Evolutionary conservation across 2,113 vertebrate species (phyloP).

Genomic region (Odocoileus virginianus): DNA sequence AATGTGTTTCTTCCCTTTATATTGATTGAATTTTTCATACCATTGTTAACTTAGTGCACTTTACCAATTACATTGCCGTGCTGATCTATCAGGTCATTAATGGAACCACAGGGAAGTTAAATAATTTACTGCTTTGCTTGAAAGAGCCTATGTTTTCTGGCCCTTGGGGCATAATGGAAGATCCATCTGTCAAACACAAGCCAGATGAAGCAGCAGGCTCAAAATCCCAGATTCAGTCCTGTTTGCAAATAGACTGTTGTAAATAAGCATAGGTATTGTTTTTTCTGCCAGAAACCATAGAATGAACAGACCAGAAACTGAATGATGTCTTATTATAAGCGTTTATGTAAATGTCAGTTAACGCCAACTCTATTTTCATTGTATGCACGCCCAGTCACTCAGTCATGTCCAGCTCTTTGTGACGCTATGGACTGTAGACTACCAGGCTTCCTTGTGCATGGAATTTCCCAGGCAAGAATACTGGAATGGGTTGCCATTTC

Average conservation of each 20-base stretch:
- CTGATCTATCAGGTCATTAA: neutral
- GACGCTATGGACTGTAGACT: neutral
- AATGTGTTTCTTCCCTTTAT: neutral
- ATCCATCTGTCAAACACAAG: neutral
- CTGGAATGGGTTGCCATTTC: neutral
- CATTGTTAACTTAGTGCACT: neutral
- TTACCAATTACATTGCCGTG: neutral
- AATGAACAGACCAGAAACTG: neutral
- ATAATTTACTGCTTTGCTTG: neutral
- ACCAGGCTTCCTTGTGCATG: neutral
- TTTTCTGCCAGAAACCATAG: neutral
- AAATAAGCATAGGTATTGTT: neutral
- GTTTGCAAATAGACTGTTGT: neutral
- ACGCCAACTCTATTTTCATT: neutral
- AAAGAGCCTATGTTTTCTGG: neutral
- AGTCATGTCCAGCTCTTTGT: neutral
- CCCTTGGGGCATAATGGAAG: neutral
- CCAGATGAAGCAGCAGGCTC: neutral
- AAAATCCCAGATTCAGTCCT: neutral
- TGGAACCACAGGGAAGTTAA: neutral
- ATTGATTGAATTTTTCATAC: neutral
- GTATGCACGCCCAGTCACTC: neutral
- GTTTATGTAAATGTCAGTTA: neutral
- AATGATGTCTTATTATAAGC: neutral
- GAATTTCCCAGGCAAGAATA: neutral